Base-by-base conservation (phyloP, 2,888 invertebrate genomes). In the Microctonus aethiopoides region DNA sequence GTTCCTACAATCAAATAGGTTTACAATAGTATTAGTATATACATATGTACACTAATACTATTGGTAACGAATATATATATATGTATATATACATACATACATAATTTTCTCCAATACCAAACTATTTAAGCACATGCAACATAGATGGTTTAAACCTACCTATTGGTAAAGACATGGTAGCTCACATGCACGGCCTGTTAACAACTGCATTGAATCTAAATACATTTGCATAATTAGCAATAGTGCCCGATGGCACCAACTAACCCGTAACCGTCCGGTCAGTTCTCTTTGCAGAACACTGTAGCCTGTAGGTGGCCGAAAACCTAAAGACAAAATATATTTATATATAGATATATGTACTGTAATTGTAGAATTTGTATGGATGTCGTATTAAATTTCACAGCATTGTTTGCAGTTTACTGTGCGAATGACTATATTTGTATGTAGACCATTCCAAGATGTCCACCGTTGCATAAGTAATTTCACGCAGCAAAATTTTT, bases 161-260 rank as follows among this genome's bases (percentile, higher is more conserved):
- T 16, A 46, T 46, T 46, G 46, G 46, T 46, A 46, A 46, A 46
- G 46, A 46, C 46, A 32, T 20, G 59, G 59, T 10, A 32, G 59
- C 59, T 59, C 69, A 65, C 69, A 72, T 70, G 72, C 73, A 65
- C 61, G 41, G 67, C 24, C 67, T 79, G 81, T 81, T 81, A 80
- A 79, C 80, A 80, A 75, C 76, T 77, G 76, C 74, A 74, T 74
- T 72, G 71, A 73, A 80, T 77, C 79, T 80, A 79, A 81, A 80
- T 81, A 78, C 79, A 80, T 81, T 81, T 81, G 77, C 81, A 81
- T 81, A 81, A 81, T 81, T 80, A 80, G 79, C 77, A 79, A 77
- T 76, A 80, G 77, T 74, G 74, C 75, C 73, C 59, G 79, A 46
- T 46, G 46, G 46, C 46, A 46, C 46, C 46, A 46, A 46, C 46